Base-by-base conservation (phyloP, 2,888 invertebrate species). In the Electrophaes corylata region DNA sequence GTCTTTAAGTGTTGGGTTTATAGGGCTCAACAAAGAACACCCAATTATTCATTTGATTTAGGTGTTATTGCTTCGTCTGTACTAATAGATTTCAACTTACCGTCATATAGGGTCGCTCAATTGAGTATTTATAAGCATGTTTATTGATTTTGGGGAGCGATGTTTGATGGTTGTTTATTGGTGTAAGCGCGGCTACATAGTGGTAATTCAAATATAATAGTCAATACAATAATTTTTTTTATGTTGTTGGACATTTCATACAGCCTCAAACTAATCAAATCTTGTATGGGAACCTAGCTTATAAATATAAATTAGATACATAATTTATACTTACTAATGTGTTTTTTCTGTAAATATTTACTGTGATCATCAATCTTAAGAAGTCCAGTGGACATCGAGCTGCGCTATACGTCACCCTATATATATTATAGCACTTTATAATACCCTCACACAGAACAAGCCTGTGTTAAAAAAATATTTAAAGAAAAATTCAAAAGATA, bases 1-100 rank as follows among this genome's bases (percentile, higher is more conserved):
- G 49, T 49, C 41, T 56, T 61, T 39, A 47, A 62, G 53, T 29
- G 44, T 51, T 29, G 51, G 56, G 31, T 57, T 66, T 64, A 66
- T 62, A 54, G 47, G 23, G 49, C 41, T 53, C 41, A 11, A 65
- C 65, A 56, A 57, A 60, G 60, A 63, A 57, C 54, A 61, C 50
- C 56, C 64, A 60, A 62, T 60, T 65, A 66, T 64, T 66, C 57
- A 59, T 66, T 55, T 60, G 61, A 57, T 58, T 58, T 66, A 64
- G 49, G 44, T 62, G 48, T 51, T 62, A 58, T 57, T 41, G 53
- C 57, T 41, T 37, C 46, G 49, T 49, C 39, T 49, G 47, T 43
- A 50, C 53, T 58, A 65, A 57, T 50, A 41, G 16, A 35, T 45
- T 49, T 44, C 23, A 40, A 11, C 45, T 45, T 48, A 40, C 23